Percentiles rank a stretch among this genome's conserved stretches.
Conservation (phyloP, 2,113 vertebrate genomes). For the Melanostigma gelatinosum region DNA sequence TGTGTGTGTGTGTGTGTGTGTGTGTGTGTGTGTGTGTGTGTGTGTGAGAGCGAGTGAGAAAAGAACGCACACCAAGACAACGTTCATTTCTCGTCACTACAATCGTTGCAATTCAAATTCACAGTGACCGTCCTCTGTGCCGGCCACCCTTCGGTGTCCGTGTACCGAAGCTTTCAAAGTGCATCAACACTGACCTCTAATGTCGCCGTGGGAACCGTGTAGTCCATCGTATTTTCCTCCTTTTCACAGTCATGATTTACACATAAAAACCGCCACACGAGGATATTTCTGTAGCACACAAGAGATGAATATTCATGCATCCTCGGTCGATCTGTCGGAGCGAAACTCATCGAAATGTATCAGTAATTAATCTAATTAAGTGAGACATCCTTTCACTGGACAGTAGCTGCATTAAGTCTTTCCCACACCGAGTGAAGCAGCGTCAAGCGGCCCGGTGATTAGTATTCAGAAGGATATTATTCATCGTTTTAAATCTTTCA, state of each 20-base stretch:
- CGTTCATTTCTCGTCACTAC: conserved; percentile 9
- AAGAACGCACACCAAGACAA: not conserved
- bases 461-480: conserved; percentile 70
- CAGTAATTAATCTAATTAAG: conserved; percentile 71
- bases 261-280: conserved; percentile 55
- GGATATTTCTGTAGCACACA: conserved; percentile 35
- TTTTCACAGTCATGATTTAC: conserved; percentile 61
- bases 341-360: conserved; percentile 63
- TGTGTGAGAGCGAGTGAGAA: not conserved
- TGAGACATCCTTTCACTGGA: conserved; percentile 69
- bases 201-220: not conserved
- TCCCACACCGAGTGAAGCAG: conserved; percentile 30
- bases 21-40: no score
- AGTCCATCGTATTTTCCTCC: not conserved
- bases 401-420: conserved; percentile 48
- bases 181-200: conserved; percentile 41
- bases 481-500: conserved; percentile 77
- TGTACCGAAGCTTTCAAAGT: conserved; percentile 30
- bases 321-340: conserved; percentile 27
- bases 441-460: conserved; percentile 30
- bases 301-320: conserved; percentile 63
- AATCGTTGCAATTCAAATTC: conserved; percentile 30
- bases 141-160: not conserved
- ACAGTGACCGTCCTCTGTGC: conserved; percentile 3
- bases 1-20: no score